Conservation (phyloP, 2,113 vertebrate genomes). For the Alouatta palliata region DNA sequence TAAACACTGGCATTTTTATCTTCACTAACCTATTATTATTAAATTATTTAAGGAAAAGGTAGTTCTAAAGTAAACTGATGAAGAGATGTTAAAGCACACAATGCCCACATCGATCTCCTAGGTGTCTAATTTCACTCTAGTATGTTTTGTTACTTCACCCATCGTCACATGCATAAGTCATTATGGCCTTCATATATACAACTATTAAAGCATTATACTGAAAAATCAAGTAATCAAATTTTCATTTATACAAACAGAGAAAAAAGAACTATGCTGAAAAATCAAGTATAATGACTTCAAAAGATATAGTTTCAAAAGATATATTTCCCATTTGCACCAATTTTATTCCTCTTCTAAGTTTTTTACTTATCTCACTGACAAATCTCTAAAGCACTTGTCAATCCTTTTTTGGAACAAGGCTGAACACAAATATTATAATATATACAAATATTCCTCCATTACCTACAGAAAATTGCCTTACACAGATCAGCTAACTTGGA, state of each 20-base stretch:
- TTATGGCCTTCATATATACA: not conserved
- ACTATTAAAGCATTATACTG: constrained; percentile 52
- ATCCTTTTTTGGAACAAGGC: constrained; percentile 26
- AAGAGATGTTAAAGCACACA: not conserved
- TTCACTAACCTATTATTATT: not conserved
- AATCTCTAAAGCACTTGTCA: constrained; percentile 41
- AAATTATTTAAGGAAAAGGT: not conserved
- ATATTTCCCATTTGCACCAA: constrained; percentile 57
- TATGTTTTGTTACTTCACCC: not conserved
- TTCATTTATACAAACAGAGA: constrained; percentile 54
- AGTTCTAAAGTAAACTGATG: not conserved
- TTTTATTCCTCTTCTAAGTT: constrained; percentile 15
- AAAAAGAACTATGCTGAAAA: constrained; percentile 65
- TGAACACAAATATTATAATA: constrained; percentile 23
- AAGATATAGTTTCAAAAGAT: constrained; percentile 61
- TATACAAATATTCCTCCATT: constrained; percentile 70
- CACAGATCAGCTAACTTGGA: constrained; percentile 66
- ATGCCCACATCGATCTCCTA: not conserved
- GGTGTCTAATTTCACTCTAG: not conserved
- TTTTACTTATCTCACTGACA: constrained; percentile 41
- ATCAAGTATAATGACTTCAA: constrained; percentile 61
- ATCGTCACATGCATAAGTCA: not conserved
- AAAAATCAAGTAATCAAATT: not conserved
- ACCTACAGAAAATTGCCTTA: constrained; percentile 60
- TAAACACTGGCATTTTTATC: not conserved